These are phyloP conservation scores for Junonia oenone DNA, from an alignment of 2,888 invertebrate species.

Conservation along the genomic window DNA sequence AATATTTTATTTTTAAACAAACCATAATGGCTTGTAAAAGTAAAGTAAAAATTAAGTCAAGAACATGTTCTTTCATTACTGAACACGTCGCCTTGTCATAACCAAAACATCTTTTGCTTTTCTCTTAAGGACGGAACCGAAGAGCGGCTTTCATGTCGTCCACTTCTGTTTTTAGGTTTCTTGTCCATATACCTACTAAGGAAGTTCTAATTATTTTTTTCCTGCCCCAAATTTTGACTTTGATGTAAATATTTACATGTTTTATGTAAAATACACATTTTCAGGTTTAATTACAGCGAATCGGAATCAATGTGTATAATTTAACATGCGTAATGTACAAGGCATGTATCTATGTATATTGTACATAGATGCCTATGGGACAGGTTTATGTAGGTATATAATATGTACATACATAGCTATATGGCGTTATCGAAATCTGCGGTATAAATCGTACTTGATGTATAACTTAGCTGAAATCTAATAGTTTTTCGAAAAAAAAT, in stretches of 20 bases:
- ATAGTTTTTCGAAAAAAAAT: not conserved
- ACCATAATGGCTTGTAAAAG: not conserved
- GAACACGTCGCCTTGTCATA: conserved; percentile 45
- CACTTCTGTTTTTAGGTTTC: conserved; percentile 43
- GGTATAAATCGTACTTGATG: not conserved
- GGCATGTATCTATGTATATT: not conserved
- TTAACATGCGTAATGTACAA: not conserved
- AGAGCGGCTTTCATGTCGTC: conserved; percentile 47
- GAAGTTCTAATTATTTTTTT: conserved; percentile 10
- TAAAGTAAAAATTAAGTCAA: conserved; percentile 27
- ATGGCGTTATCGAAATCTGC: no score
- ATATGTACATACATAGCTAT: no score
- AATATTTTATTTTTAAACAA: not conserved
- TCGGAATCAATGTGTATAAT: not conserved
- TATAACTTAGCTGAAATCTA: not conserved
- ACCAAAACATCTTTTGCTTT: conserved; percentile 62
- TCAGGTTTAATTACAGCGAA: not conserved
- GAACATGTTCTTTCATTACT: conserved; percentile 41
- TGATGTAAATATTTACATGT: not conserved
- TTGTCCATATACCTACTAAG: conserved; percentile 7
- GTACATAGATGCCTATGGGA: no score
- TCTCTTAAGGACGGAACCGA: conserved; percentile 55
- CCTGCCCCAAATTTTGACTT: not conserved
- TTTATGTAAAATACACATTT: not conserved
- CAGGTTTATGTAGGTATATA: no score